phyloP scores from a whole-genome alignment of 2,797 vertebrate genomes.

The Xyrichtys novacula region DNA sequence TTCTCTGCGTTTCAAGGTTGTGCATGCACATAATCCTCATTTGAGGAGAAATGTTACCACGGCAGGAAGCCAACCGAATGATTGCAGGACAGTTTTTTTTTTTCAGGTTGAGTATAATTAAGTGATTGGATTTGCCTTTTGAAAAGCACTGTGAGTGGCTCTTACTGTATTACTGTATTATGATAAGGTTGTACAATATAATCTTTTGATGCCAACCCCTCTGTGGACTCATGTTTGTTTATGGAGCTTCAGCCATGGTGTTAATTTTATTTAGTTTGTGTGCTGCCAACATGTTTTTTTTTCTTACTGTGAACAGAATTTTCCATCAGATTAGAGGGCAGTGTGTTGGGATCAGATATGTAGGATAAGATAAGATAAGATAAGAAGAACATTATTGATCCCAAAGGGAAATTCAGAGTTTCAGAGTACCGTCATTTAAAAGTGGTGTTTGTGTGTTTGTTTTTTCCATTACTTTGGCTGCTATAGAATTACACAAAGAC shows the following conservation, averaged over 20 bases:
- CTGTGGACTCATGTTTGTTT: background rate
- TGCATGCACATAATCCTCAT: slow-evolving; percentile 21
- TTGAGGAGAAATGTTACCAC: slow-evolving; percentile 28
- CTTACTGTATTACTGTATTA: background rate
- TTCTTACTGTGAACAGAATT: slow-evolving; percentile 25
- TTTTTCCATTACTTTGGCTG: background rate
- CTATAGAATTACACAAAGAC: background rate
- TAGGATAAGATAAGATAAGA: too few relatives aligned
- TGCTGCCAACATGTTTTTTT: slow-evolving; percentile 33
- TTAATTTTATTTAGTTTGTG: background rate
- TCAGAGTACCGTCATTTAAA: background rate
- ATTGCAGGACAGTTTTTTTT: slow-evolving; percentile 9
- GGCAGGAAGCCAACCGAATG: slow-evolving; percentile 15
- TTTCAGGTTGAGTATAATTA: slow-evolving; percentile 11
- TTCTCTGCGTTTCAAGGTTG: background rate
- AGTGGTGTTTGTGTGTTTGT: background rate
- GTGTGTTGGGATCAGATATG: background rate
- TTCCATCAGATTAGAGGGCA: slow-evolving; percentile 3
- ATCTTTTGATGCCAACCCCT: slow-evolving; percentile 2
- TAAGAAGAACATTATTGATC: too few relatives aligned
- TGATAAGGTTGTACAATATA: slow-evolving; percentile 18
- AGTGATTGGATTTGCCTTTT: slow-evolving; percentile 36
- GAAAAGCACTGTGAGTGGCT: slow-evolving; percentile 41
- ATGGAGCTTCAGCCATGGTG: background rate
- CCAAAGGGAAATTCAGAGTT: too few relatives aligned